Evolutionary conservation across 2,797 vertebrate genomes (phyloP).

Genomic region (Cirrhinus molitorella): DNA sequence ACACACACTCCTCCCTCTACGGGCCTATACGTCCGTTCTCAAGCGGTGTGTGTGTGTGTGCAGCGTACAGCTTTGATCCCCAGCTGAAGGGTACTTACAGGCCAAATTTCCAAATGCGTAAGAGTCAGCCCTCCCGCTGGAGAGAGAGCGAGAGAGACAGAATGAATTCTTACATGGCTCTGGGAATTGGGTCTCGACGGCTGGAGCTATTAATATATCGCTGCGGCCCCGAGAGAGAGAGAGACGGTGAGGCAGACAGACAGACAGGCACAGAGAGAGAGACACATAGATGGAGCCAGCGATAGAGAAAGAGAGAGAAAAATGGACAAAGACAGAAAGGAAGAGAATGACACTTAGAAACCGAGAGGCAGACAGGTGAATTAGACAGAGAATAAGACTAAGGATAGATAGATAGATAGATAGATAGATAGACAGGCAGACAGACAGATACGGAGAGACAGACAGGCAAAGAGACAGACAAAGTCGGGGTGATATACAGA

Average conservation of each 20-base stretch:
- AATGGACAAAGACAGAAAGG: background rate
- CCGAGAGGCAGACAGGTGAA: conserved; percentile 65
- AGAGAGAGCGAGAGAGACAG: conserved; percentile 62
- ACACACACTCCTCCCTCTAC: conserved; percentile 23
- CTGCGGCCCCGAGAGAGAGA: conserved; percentile 27
- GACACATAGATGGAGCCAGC: background rate
- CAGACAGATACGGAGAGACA: background rate
- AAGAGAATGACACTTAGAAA: conserved; percentile 56
- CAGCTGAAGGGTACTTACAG: conserved; percentile 85
- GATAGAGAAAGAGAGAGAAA: conserved; percentile 4
- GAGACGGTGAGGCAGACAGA: background rate
- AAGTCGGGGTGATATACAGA: too few species aligned
- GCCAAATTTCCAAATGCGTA: conserved; percentile 88
- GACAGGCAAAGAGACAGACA: background rate
- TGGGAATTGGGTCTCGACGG: conserved; percentile 64
- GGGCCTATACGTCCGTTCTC: conserved; percentile 45
- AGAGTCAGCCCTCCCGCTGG: conserved; percentile 86
- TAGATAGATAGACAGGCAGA: background rate
- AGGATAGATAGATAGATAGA: background rate
- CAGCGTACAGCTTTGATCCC: conserved; percentile 75
- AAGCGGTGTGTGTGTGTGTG: conserved; percentile 34
- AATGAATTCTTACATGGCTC: conserved; percentile 63
- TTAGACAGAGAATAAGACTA: background rate
- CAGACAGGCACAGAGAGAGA: background rate
- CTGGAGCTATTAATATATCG: conserved; percentile 65